A percentile compares a stretch with the other conserved stretches of the same genome.
phyloP scores from a whole-genome alignment of 2,113 vertebrate genomes.

The Hemiscyllium ocellatum region DNA sequence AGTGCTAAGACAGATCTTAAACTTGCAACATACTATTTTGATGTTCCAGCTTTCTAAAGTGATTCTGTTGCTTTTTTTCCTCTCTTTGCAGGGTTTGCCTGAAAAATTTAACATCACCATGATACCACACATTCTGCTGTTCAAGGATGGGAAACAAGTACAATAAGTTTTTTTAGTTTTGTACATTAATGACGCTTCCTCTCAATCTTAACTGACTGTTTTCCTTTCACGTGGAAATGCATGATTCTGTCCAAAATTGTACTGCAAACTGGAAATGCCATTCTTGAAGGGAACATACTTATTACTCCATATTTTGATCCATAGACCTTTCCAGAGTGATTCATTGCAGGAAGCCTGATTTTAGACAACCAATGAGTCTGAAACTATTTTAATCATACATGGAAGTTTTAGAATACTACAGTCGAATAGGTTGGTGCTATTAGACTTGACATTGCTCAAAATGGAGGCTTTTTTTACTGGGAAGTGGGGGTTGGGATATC shows the following conservation, averaged over 20 bases:
- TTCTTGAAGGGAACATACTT: background rate
- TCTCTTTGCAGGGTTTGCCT: background rate
- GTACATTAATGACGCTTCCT: background rate
- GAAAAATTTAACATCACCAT: rapidly evolving
- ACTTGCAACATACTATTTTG: background rate
- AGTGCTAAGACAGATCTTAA: no score
- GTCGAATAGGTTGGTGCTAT: background rate
- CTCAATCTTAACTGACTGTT: background rate
- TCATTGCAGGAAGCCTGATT: background rate
- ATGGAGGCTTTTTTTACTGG: background rate
- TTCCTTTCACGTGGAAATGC: background rate
- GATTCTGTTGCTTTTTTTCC: background rate
- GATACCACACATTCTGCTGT: background rate
- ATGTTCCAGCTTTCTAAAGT: background rate
- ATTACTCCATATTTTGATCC: background rate
- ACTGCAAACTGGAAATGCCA: background rate
- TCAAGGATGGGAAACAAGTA: background rate
- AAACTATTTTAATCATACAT: background rate
- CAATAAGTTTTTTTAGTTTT: background rate
- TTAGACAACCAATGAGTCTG: background rate
- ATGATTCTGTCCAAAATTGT: background rate
- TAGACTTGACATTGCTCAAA: background rate
- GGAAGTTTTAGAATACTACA: background rate
- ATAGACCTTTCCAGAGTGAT: background rate
- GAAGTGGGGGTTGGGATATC: background rate